Conservation (phyloP, 2,797 vertebrate genomes). For the Novumbra hubbsi region DNA sequence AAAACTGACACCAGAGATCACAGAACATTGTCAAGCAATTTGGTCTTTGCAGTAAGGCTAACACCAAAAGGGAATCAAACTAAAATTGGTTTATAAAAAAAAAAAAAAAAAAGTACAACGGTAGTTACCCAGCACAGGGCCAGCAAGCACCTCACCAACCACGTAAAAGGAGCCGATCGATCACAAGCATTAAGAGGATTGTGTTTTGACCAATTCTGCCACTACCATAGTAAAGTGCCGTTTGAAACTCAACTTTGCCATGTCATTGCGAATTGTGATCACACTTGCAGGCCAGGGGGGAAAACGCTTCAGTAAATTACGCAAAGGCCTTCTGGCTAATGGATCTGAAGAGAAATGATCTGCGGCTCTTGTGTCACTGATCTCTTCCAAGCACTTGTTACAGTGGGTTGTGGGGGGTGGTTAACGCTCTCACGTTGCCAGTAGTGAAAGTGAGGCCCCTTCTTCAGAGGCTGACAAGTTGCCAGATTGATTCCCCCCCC, state of each 20-base stretch:
- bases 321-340: slow-evolving; percentile 11
- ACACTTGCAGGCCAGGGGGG: background rate
- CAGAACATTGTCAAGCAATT: background rate
- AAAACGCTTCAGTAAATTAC: slow-evolving; percentile 1
- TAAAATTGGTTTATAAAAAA: background rate
- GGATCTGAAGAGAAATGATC: slow-evolving; percentile 12
- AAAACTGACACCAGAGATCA: background rate
- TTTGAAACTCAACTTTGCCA: no score
- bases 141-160: background rate
- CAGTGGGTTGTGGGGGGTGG: slow-evolving; percentile 21
- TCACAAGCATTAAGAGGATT: background rate
- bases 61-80: background rate
- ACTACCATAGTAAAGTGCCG: background rate
- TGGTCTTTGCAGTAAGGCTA: background rate
- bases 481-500: slow-evolving; percentile 60
- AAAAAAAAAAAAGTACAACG: background rate
- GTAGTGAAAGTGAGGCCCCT: slow-evolving; percentile 36
- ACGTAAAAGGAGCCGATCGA: background rate
- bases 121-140: background rate
- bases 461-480: slow-evolving; percentile 54
- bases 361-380: slow-evolving; percentile 8
- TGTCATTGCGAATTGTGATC: background rate
- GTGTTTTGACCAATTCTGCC: background rate
- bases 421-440: slow-evolving; percentile 29
- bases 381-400: slow-evolving; percentile 13